Evolutionary conservation across 2,888 invertebrate species (phyloP).

Genomic region (Diplolepis rosae): DNA sequence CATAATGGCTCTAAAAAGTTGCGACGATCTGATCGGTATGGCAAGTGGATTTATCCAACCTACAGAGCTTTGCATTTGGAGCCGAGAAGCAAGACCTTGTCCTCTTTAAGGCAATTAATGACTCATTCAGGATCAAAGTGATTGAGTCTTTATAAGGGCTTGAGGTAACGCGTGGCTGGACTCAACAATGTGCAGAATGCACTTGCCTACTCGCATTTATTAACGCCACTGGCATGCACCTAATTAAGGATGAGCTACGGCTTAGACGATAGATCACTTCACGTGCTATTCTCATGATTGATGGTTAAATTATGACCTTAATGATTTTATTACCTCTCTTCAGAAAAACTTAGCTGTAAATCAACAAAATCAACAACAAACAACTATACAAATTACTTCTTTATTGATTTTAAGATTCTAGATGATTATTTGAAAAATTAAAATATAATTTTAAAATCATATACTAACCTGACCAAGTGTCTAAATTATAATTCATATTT

Average conservation of each 20-base stretch:
- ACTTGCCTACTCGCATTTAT: slow-evolving; percentile 62
- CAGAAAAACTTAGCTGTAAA: too few relatives aligned
- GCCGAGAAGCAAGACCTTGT: slow-evolving; percentile 60
- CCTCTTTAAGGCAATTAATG: slow-evolving; percentile 70
- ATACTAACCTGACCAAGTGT: too few relatives aligned
- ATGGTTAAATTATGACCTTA: background rate
- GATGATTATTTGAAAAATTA: too few relatives aligned
- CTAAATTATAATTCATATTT: too few relatives aligned
- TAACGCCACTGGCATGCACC: slow-evolving; percentile 58
- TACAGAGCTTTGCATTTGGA: slow-evolving; percentile 55
- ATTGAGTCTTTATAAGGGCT: slow-evolving; percentile 69
- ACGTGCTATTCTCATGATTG: background rate
- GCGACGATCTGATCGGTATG: slow-evolving; percentile 18
- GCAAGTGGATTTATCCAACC: slow-evolving; percentile 16
- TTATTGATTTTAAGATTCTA: too few relatives aligned
- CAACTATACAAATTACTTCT: too few relatives aligned
- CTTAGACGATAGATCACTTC: background rate
- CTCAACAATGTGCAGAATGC: slow-evolving; percentile 65
- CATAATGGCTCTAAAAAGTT: slow-evolving; percentile 9
- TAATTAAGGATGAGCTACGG: slow-evolving; percentile 54
- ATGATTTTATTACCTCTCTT: too few relatives aligned
- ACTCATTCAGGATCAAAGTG: slow-evolving; percentile 66
- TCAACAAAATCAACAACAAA: too few relatives aligned
- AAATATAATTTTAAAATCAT: too few relatives aligned
- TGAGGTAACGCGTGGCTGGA: slow-evolving; percentile 61